These are phyloP conservation scores for Eulemur albifrons DNA, from an alignment of 2,797 vertebrate species.

Conservation along the genomic window DNA sequence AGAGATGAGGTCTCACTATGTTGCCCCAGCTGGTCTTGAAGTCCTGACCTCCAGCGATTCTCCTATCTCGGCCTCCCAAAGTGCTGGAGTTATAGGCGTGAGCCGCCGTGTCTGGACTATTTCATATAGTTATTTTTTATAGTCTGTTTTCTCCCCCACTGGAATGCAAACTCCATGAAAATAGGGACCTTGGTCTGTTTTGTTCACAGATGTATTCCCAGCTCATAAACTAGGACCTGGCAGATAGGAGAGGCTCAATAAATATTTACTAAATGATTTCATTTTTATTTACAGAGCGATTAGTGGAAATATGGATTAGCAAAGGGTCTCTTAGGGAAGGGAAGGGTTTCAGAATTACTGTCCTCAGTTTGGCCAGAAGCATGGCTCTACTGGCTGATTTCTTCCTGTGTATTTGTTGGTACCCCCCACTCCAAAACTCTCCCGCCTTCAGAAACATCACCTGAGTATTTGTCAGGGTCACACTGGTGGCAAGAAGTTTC, in stretches of 20 bases:
- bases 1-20: not conserved
- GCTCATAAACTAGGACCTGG: not conserved
- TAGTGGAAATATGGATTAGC: not conserved
- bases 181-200: not conserved
- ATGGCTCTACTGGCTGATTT: not conserved
- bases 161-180: not conserved
- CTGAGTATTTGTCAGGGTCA: slow-evolving; percentile 88
- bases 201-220: not conserved
- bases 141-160: not conserved
- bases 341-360: not conserved
- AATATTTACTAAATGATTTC: not conserved
- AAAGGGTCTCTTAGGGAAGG: not conserved
- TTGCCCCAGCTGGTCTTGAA: not conserved
- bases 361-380: not conserved
- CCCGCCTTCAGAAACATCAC: slow-evolving; percentile 78
- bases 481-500: slow-evolving; percentile 92
- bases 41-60: not conserved
- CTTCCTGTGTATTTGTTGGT: not conserved
- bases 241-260: not conserved
- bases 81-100: not conserved
- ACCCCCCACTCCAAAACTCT: not conserved
- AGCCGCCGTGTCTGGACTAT: not conserved
- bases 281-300: not conserved
- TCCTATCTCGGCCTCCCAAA: not conserved
- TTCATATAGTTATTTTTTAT: not conserved